These are phyloP conservation scores for Carcharodon carcharias DNA, from an alignment of 2,797 vertebrate species.

Conservation along the genomic window DNA sequence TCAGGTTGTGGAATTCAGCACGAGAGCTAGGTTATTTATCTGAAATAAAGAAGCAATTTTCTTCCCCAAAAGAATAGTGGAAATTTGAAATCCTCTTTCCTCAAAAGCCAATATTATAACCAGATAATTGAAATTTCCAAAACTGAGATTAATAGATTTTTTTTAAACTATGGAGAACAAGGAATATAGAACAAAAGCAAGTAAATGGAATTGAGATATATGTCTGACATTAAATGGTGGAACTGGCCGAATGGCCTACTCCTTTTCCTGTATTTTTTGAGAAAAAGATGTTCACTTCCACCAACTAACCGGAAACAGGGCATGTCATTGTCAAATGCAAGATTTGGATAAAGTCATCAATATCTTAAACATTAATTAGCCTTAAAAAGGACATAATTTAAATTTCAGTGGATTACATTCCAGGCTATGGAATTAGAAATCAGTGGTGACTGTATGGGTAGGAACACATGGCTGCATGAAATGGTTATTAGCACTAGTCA, in stretches of 20 bases:
- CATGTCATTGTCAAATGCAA: background rate
- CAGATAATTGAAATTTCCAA: background rate
- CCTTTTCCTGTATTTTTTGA: background rate
- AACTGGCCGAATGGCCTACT: background rate
- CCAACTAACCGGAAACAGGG: background rate
- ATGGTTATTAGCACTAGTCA: background rate
- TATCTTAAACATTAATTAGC: background rate
- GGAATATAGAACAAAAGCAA: background rate
- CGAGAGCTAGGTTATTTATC: background rate
- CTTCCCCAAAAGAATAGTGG: background rate
- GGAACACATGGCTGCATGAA: background rate
- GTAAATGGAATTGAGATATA: background rate
- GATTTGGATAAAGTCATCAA: background rate
- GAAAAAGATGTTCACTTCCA: background rate
- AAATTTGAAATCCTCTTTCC: background rate
- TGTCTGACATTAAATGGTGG: background rate
- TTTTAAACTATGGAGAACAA: background rate
- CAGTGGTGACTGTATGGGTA: background rate
- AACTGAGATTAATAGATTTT: background rate
- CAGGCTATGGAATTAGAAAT: background rate
- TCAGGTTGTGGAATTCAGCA: background rate
- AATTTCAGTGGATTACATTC: background rate
- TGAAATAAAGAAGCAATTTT: background rate
- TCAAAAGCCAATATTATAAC: background rate
- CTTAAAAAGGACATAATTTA: background rate